Percentiles rank a stretch among this genome's conserved stretches.
These are phyloP conservation scores for Polia nebulosa DNA, from an alignment of 2,888 invertebrate genomes.

Conservation along the genomic window DNA sequence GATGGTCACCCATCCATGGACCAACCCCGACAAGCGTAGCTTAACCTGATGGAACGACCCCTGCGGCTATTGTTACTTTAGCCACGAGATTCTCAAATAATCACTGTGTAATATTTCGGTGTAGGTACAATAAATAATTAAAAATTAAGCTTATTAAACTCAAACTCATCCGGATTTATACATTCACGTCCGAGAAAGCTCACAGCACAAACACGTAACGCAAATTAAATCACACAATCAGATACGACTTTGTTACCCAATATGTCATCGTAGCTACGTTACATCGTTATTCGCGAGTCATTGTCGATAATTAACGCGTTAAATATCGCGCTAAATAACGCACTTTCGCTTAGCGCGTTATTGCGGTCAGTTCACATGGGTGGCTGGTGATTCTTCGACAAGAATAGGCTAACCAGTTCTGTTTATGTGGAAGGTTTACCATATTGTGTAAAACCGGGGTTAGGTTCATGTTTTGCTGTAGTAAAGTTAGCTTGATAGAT, in stretches of 20 bases:
- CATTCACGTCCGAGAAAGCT: slow-evolving; percentile 34
- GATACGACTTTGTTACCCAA: slow-evolving; percentile 36
- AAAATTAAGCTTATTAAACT: neutral
- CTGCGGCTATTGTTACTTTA: too few species aligned
- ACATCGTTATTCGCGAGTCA: slow-evolving; percentile 39
- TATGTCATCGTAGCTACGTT: slow-evolving; percentile 12
- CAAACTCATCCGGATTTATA: slow-evolving; percentile 2
- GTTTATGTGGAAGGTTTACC: slow-evolving; percentile 8
- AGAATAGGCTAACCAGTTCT: slow-evolving; percentile 42
- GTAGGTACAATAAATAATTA: too few species aligned
- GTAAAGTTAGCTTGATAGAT: too few species aligned
- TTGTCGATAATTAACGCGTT: slow-evolving; percentile 36
- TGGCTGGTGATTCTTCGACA: slow-evolving; percentile 31
- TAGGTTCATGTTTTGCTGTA: neutral
- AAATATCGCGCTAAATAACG: slow-evolving; percentile 12
- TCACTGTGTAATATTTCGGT: too few species aligned
- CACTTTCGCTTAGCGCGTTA: slow-evolving; percentile 40
- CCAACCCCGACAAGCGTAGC: too few species aligned
- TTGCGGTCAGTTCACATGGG: slow-evolving; percentile 53
- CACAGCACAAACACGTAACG: slow-evolving; percentile 9
- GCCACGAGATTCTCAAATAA: too few species aligned
- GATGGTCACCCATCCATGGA: too few species aligned
- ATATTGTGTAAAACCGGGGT: neutral
- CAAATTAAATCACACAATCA: slow-evolving; percentile 38
- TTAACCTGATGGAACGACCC: too few species aligned